Base-by-base conservation (phyloP, 64 coral and sea anemone species). In the Astreopora myriophthalma region DNA sequence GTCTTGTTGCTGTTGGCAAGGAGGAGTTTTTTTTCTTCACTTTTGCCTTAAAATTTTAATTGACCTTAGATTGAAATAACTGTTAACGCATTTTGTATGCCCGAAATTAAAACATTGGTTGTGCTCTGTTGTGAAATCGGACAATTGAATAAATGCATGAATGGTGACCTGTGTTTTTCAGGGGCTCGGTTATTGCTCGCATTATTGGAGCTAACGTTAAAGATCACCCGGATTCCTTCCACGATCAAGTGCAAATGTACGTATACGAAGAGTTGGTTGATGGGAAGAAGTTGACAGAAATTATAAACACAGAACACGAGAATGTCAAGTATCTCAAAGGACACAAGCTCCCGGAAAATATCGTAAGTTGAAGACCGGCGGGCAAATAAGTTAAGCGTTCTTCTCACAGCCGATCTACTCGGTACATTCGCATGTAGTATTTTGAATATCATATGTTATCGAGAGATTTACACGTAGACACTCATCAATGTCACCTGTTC, bases 241-340 rank as follows among this genome's bases (percentile, higher is more conserved):
- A 91, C 27, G 63, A 95, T 62, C 70, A 90, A 87, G 94, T 99
- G 17, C 86, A 87, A 26, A 99, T 99, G 97, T 99, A 95, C 66
- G 94, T 96, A 14, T 99, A 94, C 79, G 97, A 99, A 91, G 97
- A 99, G 37, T 28, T 93, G 26, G 27, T 99, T 30, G 97, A 96
- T 52, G 97, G 91, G 1, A 90, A 70, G 67, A 99, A 99, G 17
- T 83, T 99, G 19, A 96, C 97, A 25, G 97, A 99, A 11, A 99
- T 99, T 36, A 99, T 99, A 23, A 99, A 99, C 71, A 93, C 94
- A 23, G 63, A 99, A 69, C 97, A 99, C 10, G 94, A 95, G 39
- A 99, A 99, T 52, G 90, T 95, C 8, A 99, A 96, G 27, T 99
- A 99, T 46, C 75, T 99, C 69, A 88, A 88, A 69, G 97, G 94